Conservation (phyloP, 2,113 vertebrate genomes). For the Barnardius zonarius region DNA sequence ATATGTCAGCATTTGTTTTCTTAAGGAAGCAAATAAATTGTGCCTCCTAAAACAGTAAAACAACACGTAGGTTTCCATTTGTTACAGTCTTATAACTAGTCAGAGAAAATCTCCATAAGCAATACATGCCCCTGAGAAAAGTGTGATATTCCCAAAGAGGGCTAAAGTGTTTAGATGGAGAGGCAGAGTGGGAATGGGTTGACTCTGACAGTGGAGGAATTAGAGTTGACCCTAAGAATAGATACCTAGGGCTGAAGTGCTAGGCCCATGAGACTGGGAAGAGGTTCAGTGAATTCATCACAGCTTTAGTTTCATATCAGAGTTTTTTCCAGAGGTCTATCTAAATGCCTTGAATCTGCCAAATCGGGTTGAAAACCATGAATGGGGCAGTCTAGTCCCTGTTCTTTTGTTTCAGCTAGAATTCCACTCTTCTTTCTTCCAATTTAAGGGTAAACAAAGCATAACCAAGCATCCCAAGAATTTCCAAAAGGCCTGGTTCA, state of each 20-base stretch:
- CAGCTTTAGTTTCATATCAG: not conserved
- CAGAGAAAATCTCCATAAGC: not conserved
- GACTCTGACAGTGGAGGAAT: not conserved
- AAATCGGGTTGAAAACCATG: not conserved
- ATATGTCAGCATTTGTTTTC: constrained; percentile 44
- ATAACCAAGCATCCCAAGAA: constrained; percentile 1
- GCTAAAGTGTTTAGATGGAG: accelerated
- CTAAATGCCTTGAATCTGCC: not conserved
- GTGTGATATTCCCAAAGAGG: not conserved
- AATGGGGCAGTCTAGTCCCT: not conserved
- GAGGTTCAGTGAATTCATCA: not conserved
- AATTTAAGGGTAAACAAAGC: constrained; percentile 11
- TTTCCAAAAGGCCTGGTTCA: not conserved
- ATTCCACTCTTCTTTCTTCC: not conserved
- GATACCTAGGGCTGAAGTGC: not conserved
- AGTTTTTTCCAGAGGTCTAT: not conserved
- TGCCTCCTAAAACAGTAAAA: not conserved
- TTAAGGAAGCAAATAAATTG: constrained; percentile 16
- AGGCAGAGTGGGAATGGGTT: not conserved
- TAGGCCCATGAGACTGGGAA: not conserved
- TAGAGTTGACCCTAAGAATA: not conserved
- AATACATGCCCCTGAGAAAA: not conserved
- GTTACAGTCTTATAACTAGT: not conserved
- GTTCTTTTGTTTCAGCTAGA: not conserved
- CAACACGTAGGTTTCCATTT: not conserved